Base-by-base conservation (phyloP, 2,113 vertebrate genomes). In the Equus quagga region DNA sequence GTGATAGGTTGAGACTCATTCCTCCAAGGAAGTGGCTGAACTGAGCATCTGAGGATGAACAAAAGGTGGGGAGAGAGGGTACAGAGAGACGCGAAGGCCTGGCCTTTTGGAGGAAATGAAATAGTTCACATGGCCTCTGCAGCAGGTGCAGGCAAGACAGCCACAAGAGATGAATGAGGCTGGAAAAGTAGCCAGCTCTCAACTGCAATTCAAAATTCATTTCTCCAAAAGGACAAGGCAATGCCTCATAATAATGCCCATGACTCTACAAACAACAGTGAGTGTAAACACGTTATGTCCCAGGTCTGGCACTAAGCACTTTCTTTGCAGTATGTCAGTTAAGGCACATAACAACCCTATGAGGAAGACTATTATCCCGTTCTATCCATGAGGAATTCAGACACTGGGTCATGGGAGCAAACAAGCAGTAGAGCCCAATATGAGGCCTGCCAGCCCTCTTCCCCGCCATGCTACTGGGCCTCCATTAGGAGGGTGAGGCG, bases 371-470 rank as follows among this genome's bases (percentile, higher is more conserved):
- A 24, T 8, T 31, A 54, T 26, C 89, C 31, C 60, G 85, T 13
- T 36, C 49, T 54, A 14, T 9, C 9, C 65, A 65, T n/a, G 31
- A 93, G 54, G 67, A 81, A 41, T 2, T 19, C 41, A 67, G 41
- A 64, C 17, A 33, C 36, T 10, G 31, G 51, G 13, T 18, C 60
- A 60, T 5, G 46, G 33, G 3, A 17, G 33, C 33, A 58, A 14
- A 87, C 15, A 13, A 46, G 51, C 2, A 54, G 33, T 1, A 58
- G 46, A 36, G n/a, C 31, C 58, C 86, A n/a, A 81, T 3, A 62
- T 0, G 0, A 18, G 3, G 10, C 41, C 60, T 13, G 0, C 31
- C 31, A 6, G 76, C 15, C 44, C 33, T 65, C 21, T 8, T 26
- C 24, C 23, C 79, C 8, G 2, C n/a, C 33, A 70, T 5, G 19